phyloP scores from a whole-genome alignment of 1,140 invertebrate species.

The Mya arenaria region DNA sequence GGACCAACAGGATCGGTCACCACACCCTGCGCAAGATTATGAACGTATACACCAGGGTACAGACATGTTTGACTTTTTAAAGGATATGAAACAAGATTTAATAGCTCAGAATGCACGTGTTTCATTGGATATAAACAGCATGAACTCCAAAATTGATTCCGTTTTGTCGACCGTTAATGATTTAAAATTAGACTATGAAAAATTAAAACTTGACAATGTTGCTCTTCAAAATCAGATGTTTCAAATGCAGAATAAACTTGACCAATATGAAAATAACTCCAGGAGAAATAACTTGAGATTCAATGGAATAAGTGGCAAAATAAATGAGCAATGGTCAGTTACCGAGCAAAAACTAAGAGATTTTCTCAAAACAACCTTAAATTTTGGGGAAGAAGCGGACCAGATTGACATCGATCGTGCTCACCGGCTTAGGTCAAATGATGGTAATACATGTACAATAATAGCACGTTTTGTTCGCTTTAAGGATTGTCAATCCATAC shows the following conservation, averaged over 20 bases:
- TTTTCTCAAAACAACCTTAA: neutral
- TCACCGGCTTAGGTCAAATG: neutral
- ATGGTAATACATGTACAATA: constrained; percentile 13
- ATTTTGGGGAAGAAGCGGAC: constrained; percentile 2
- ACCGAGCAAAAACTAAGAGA: neutral
- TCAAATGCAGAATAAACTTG: neutral
- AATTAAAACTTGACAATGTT: constrained; percentile 9
- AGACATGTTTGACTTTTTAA: neutral
- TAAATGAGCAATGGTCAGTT: neutral
- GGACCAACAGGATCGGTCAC: neutral
- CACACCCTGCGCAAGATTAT: neutral
- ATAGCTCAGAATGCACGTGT: neutral
- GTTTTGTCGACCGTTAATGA: neutral
- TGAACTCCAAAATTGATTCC: constrained; percentile 1
- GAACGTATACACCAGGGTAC: neutral
- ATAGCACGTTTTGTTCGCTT: constrained; percentile 24
- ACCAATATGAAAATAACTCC: constrained; percentile 3
- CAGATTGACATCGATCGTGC: constrained; percentile 14
- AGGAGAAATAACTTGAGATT: constrained; percentile 12
- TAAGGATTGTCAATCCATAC: neutral
- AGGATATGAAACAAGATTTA: neutral
- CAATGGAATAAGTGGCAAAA: neutral
- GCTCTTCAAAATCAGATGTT: constrained; percentile 3
- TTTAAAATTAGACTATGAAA: constrained; percentile 1
- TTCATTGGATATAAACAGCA: neutral